Conservation (phyloP, 2,113 vertebrate genomes). For the Colistium nudipinnis region DNA sequence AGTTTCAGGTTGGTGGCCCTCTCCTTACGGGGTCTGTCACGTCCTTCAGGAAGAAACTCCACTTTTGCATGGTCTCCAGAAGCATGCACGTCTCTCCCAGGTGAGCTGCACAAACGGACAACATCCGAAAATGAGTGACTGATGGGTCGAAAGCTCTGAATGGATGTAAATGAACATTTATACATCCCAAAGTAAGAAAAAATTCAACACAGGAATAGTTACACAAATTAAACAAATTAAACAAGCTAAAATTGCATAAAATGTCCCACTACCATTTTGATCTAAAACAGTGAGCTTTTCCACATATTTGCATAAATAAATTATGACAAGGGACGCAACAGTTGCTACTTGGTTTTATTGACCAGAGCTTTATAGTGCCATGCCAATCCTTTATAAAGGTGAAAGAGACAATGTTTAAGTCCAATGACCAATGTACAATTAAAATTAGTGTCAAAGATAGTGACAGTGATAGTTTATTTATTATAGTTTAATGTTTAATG, state of each 20-base stretch:
- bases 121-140: background rate
- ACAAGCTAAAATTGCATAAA: too few species aligned
- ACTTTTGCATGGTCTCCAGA: background rate
- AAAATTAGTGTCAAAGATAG: too few species aligned
- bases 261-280: too few species aligned
- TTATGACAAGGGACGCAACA: background rate
- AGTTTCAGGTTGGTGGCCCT: background rate
- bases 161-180: background rate
- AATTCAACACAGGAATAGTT: background rate
- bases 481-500: background rate
- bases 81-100: background rate
- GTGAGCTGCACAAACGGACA: background rate
- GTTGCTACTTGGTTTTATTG: conserved; percentile 10
- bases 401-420: conserved; percentile 1
- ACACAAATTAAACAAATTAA: background rate
- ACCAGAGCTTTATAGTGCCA: background rate
- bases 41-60: conserved; percentile 1
- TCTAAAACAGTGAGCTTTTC: too few species aligned
- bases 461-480: background rate
- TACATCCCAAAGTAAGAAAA: background rate
- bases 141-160: background rate
- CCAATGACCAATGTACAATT: background rate
- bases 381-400: background rate
- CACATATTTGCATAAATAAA: too few species aligned
- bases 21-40: background rate